These are phyloP conservation scores for Cottoperca gobio DNA, from an alignment of 2,797 vertebrate genomes.

Conservation along the genomic window DNA sequence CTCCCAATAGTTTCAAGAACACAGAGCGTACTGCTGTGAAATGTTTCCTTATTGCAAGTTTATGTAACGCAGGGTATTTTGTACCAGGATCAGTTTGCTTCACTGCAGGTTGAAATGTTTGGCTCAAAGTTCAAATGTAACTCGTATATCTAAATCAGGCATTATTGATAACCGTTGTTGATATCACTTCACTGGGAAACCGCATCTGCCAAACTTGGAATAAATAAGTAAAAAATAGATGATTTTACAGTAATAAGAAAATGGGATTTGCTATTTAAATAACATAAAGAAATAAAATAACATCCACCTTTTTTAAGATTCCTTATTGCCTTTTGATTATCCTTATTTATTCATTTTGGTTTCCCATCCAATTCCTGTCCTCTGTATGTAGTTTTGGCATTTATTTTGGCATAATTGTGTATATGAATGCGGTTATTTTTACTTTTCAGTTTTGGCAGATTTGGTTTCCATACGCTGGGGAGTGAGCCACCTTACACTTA, in stretches of 20 bases:
- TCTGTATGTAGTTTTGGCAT: not conserved
- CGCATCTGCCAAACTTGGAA: constrained; percentile 9
- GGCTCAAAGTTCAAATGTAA: not conserved
- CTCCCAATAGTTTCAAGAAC: not conserved
- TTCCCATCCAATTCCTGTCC: not conserved
- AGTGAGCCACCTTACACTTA: constrained; percentile 30
- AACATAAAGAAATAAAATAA: not conserved
- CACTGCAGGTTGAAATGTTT: constrained; percentile 9
- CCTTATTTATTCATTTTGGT: not conserved
- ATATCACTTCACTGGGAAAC: constrained; percentile 26
- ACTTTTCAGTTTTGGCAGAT: constrained; percentile 4
- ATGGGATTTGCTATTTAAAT: not conserved
- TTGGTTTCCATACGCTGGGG: constrained; percentile 24
- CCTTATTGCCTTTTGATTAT: not conserved
- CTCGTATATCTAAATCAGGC: not conserved
- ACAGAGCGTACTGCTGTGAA: not conserved
- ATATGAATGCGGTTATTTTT: not conserved
- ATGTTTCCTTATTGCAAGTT: constrained; percentile 5
- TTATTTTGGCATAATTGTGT: not conserved
- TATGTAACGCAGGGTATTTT: constrained; percentile 22
- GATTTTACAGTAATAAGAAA: constrained; percentile 16
- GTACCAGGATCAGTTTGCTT: constrained; percentile 2
- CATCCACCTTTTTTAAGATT: not conserved
- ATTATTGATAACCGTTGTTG: constrained; percentile 11
- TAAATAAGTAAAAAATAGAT: not conserved